phyloP scores from a whole-genome alignment of 2,113 vertebrate species.

The Clarias gariepinus region DNA sequence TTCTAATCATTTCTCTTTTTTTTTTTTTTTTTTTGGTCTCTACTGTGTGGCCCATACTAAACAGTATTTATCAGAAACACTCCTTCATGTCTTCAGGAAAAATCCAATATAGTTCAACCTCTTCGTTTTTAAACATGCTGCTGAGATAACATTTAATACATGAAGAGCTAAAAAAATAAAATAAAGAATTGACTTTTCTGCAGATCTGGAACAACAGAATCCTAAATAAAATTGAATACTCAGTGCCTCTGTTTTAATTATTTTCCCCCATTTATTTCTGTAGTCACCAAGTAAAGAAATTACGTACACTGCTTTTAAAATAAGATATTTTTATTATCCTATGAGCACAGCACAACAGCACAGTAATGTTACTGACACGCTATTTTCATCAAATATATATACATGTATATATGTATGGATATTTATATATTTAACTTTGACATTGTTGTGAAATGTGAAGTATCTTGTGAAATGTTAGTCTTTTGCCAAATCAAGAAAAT shows the following conservation, averaged over 20 bases:
- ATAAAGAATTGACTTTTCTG: conserved; percentile 94
- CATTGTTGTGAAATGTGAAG: background rate
- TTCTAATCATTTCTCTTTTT: conserved; percentile 58
- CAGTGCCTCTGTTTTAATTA: conserved; percentile 72
- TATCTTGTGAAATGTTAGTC: conserved; percentile 12
- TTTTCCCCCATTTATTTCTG: conserved; percentile 32
- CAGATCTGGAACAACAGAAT: conserved; percentile 97
- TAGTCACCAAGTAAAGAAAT: conserved; percentile 13
- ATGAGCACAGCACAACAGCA: conserved; percentile 39
- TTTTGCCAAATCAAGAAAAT: conserved; percentile 30
- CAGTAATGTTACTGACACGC: conserved; percentile 30
- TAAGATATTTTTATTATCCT: conserved; percentile 50
- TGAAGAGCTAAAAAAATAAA: conserved; percentile 69
- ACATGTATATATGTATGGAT: too few species aligned
- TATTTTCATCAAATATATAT: conserved; percentile 19
- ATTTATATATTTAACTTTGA: conserved; percentile 30
- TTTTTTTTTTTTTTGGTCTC: conserved; percentile 57
- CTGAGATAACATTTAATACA: conserved; percentile 60
- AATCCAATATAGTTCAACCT: conserved; percentile 64
- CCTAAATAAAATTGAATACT: conserved; percentile 99
- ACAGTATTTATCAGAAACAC: conserved; percentile 89
- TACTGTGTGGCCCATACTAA: conserved; percentile 82
- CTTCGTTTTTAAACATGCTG: conserved; percentile 73
- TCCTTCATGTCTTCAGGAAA: conserved; percentile 77
- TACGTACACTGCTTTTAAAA: conserved; percentile 10